Evolutionary conservation across 2,888 invertebrate species (phyloP), one percentile per base, ranked within the genome.

Genomic region (Sthenelais limicola): DNA sequence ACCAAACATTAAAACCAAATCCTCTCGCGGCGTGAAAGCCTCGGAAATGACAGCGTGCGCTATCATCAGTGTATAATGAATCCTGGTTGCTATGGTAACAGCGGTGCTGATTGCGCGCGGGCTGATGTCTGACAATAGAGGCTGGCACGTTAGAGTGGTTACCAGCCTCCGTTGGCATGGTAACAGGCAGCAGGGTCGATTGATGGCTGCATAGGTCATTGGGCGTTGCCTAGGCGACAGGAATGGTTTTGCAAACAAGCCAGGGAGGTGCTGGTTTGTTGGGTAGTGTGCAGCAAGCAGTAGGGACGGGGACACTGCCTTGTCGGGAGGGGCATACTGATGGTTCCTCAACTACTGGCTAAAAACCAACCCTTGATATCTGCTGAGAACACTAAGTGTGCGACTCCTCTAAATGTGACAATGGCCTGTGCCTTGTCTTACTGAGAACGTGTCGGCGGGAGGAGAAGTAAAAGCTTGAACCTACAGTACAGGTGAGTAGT

Each of bases 1-100:
- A 62, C 62, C 62, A 62, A 62, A 62, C 62, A 62, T 62, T 62
- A 62, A 62, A 62, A 62, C 62, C 62, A 62, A 62, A 62, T 38
- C 62, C 62, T 35, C 21, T 12, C 62, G 24, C 62, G 21, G 38
- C 62, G 38, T 43, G 62, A 4, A 32, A 32, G 33, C 26, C 56
- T 35, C 62, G 9, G 38, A 62, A 62, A 62, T 62, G 62, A 62
- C 62, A 62, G 62, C 62, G 62, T 15, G 38, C 62, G 62, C 12
- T 43, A 43, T 43, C 62, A 32, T 56, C 24, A 43, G 38, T 62
- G 62, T 62, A 62, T 62, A 62, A 62, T 62, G 62, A 62, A 62
- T 62, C 62, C 62, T 38, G 35, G 62, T 62, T 62, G 35, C 62
- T 24, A 62, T 62, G 62, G 62, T 43, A 62, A 62, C 62, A n/a